Evolutionary conservation across 2,797 vertebrate genomes (phyloP), one percentile per base, ranked within the genome.

Genomic region (Ctenopoma multispine): DNA sequence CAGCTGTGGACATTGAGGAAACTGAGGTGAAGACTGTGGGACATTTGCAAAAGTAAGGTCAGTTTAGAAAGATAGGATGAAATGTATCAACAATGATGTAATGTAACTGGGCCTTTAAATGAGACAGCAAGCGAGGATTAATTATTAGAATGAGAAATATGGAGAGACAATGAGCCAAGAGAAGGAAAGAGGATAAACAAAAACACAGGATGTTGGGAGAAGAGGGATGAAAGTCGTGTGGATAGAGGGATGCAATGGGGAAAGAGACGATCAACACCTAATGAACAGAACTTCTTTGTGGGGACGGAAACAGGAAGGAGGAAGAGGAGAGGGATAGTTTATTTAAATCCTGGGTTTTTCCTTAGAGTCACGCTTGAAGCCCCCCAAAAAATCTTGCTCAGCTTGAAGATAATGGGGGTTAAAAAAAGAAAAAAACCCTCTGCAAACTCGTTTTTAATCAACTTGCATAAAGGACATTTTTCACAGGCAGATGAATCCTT

Each of bases 311-410:
- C 63, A 11, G 76, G 63, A 62, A 68, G 60, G 62, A 79, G 75
- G 71, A 72, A 51, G 61, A 72, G 5, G 24, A 63, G 59, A 18
- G n/a, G 63, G 29, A 29, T 13, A 43, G 1, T 77, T 12, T 63
- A 40, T 70, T 76, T 21, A 50, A 75, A 65, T 67, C 38, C 56
- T 0, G 3, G 17, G 20, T 23, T 62, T 51, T 58, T 29, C 73
- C 72, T 61, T 8, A 9, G n/a, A 73, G 74, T 71, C 57, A 65
- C 3, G 34, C 71, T 76, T 7, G 23, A 40, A 75, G 74, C n/a
- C 59, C 23, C 13, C 12, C 36, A 34, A 72, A 34, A 0, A 56
- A 65, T 43, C 46, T 27, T 10, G 21, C 63, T 69, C 49, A 27
- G 62, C 51, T 56, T 0, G 4, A 21, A 50, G 47, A 31, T n/a